Evolutionary conservation across 1,140 invertebrate genomes (phyloP), one percentile per base, ranked within the genome.

Genomic region (Chironomus tepperi): DNA sequence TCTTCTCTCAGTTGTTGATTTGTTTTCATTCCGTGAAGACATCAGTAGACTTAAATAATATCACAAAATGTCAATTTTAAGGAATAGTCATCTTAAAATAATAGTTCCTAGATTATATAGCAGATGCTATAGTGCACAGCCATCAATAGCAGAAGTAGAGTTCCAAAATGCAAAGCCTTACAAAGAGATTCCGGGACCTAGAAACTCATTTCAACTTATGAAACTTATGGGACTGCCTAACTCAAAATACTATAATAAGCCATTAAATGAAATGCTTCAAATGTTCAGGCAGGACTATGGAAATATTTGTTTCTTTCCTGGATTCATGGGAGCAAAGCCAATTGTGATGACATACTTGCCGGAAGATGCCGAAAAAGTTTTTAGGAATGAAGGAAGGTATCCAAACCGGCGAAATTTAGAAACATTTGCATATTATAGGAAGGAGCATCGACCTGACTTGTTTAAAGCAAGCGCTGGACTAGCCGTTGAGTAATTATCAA

Each of bases 351-450:
- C 75, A 15, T 73, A 75, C 42, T 70, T 76, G 74, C 75, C 75
- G 1, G 16, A 76, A 19, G 47, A 77, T 74, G 75, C 76, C 65
- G 74, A 76, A 75, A 75, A 18, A 21, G 65, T 77, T 3, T 77
- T 77, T 74, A 75, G 75, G 15, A 75, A 74, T 73, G 75, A 77
- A 43, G 73, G 76, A 12, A 7, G 43, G 3, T 80, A 74, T 76
- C 82, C 82, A 0, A 73, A 77, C n/a, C 67, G 81, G 34, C 77
- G 79, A 1, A 76, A 76, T 67, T 78, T 82, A 7, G 67, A 77
- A 7, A 77, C 78, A 10, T 43, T 81, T 3, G 75, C 77, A 12
- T 79, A 82, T n/a, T 80, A 78, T 43, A 79, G 81, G 12, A 74
- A 16, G 12, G 77, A 79, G 0, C 76, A 79, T 34, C 75, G 78